Evolutionary conservation across 2,797 vertebrate species (phyloP).

Genomic region (Liasis olivaceus): DNA sequence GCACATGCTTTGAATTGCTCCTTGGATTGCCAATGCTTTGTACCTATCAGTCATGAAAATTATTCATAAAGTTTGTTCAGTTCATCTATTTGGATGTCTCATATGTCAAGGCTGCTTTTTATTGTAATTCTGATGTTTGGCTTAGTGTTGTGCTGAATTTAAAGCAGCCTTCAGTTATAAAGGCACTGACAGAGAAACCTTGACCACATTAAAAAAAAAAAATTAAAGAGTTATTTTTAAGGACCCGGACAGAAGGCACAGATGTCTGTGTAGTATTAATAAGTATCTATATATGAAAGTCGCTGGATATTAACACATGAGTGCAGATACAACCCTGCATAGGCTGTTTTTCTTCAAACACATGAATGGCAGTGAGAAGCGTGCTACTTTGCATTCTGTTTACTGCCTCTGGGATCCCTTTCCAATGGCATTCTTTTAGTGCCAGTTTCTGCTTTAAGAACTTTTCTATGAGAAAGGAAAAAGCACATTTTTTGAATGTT

Average conservation of each 20-base stretch:
- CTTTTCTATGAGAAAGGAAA: neutral
- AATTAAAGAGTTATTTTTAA: constrained; percentile 14
- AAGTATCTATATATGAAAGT: neutral
- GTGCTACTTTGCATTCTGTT: neutral
- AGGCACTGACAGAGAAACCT: neutral
- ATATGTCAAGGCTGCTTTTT: neutral
- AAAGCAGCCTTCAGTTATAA: neutral
- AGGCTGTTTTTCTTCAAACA: neutral
- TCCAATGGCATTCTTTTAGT: neutral
- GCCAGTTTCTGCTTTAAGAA: constrained; percentile 25
- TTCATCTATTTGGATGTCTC: constrained; percentile 1
- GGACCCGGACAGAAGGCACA: neutral
- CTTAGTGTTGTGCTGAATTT: neutral
- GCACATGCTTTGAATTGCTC: constrained; percentile 15
- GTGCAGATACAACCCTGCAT: constrained; percentile 10
- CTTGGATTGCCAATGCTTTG: neutral
- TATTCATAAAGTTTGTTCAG: neutral
- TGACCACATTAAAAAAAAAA: neutral
- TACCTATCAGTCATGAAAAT: neutral
- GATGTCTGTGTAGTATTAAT: neutral
- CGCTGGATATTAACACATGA: constrained; percentile 3
- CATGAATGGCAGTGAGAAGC: constrained; percentile 26
- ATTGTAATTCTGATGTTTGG: neutral
- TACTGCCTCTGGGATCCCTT: constrained; percentile 7
- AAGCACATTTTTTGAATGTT: neutral